phyloP scores from a whole-genome alignment of 2,797 vertebrate species.

The Hemitrygon akajei region DNA sequence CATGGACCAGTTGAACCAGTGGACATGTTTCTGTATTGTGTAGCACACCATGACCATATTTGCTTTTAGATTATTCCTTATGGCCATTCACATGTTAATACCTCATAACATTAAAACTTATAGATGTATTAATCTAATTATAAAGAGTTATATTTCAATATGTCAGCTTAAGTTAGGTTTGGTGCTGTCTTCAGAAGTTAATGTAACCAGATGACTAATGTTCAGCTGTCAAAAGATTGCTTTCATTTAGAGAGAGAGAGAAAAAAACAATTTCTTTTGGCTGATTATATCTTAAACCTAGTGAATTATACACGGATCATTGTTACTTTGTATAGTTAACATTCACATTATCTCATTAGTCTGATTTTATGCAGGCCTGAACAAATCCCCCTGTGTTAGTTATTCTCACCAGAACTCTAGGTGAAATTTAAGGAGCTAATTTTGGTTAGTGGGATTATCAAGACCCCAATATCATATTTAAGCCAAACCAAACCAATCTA shows the following conservation, averaged over 20 bases:
- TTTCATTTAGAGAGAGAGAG: not conserved
- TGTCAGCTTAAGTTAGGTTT: not conserved
- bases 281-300: too few relatives aligned
- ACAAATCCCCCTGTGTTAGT: not conserved
- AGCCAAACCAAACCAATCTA: not conserved
- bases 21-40: too few relatives aligned
- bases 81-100: not conserved
- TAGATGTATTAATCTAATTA: not conserved
- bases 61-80: not conserved
- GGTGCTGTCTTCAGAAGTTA: not conserved
- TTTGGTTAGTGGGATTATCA: not conserved
- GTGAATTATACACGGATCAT: not conserved
- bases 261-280: too few relatives aligned
- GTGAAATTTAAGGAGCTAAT: not conserved
- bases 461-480: not conserved
- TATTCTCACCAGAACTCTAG: not conserved
- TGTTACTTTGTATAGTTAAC: not conserved
- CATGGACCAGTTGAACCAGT: too few relatives aligned
- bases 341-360: not conserved
- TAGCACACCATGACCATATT: not conserved
- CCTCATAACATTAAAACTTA: not conserved
- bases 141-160: not conserved
- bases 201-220: not conserved
- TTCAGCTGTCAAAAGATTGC: not conserved
- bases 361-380: not conserved